These are phyloP conservation scores for Cheirogaleus major DNA, from an alignment of 2,797 vertebrate genomes.

Conservation along the genomic window DNA sequence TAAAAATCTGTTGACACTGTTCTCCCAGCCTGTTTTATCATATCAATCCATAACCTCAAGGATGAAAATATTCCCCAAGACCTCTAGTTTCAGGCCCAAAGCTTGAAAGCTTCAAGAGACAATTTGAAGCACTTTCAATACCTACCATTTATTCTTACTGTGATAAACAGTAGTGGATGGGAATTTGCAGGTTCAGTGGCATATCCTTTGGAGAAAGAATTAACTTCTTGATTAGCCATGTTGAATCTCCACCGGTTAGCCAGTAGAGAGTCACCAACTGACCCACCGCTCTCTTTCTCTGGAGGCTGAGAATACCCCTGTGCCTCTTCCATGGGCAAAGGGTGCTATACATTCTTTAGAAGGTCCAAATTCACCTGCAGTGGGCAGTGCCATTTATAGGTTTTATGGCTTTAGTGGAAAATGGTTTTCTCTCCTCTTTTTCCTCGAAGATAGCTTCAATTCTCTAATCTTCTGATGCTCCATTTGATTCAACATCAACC, in stretches of 20 bases:
- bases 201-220: constrained; percentile 6
- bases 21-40: constrained; percentile 35
- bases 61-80: neutral
- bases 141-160: neutral
- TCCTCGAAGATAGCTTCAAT: constrained; percentile 47
- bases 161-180: neutral
- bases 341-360: neutral
- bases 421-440: constrained; percentile 49
- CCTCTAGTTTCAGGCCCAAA: neutral
- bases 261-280: neutral
- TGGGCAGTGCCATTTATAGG: neutral
- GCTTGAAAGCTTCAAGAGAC: neutral
- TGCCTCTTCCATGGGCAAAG: neutral
- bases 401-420: constrained; percentile 45
- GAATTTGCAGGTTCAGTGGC: neutral
- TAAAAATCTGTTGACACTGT: neutral
- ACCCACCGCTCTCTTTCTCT: neutral
- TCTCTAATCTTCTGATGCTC: constrained; percentile 67
- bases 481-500: constrained; percentile 60
- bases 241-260: neutral
- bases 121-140: neutral
- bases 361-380: neutral
- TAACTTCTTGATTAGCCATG: neutral
- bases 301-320: neutral
- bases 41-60: neutral